Evolutionary conservation across 1,140 invertebrate genomes (phyloP), one percentile per base, ranked within the genome.

Genomic region (Drosophila arizonae): DNA sequence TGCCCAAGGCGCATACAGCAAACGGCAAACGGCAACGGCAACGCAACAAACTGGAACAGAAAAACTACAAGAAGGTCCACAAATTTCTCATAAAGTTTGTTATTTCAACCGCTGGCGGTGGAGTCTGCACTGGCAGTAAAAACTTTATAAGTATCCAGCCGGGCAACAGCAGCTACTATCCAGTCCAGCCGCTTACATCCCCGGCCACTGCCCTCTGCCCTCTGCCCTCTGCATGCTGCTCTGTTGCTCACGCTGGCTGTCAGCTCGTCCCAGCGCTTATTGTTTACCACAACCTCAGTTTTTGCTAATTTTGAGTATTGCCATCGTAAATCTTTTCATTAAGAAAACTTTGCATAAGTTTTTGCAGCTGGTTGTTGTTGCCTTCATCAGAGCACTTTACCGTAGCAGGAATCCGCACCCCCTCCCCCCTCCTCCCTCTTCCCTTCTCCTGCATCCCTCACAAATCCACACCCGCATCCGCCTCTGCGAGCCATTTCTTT

Each of bases 291-390:
- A 87, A 87, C 79, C 82, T 86, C 82, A 88, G 82, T 87, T 87
- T 87, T 89, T 88, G 84, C 84, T 88, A 88, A 88, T 88, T 88
- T 88, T 80, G 70, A 88, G 84, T 88, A 86, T 90, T 90, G 81
- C 86, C 76, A 85, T 86, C 90, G 90, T 91, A 91, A 91, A 91
- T 91, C 90, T 91, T 91, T 91, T 91, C 90, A 91, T 91, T 91
- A 91, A 88, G 82, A 86, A 91, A 90, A 90, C 84, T 91, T 91
- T 91, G 76, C 90, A 90, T 79, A 91, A 90, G 84, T 87, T 87
- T 87, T 70, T 39, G 51, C 63, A 60, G 50, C 66, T 67, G 33
- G 56, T 52, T 65, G 45, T 55, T 64, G 50, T 62, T 26, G 57
- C 63, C n/a, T 33, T 9, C 61, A 43, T 30, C 68, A 39, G 50